phyloP scores from a whole-genome alignment of 2,113 vertebrate species.

The Aspiorhynchus laticeps region DNA sequence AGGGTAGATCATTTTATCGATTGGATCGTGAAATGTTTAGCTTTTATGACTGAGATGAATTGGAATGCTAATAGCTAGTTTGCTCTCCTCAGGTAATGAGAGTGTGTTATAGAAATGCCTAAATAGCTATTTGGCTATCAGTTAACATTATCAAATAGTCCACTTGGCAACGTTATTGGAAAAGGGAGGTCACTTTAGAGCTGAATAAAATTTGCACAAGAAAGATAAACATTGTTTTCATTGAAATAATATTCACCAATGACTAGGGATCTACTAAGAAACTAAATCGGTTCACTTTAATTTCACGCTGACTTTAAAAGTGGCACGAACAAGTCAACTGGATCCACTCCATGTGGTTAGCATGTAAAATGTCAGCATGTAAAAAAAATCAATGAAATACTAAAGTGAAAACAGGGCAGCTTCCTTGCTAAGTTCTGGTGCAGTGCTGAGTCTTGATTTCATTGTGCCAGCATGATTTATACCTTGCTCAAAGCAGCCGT shows the following conservation, averaged over 20 bases:
- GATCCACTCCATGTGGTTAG: neutral
- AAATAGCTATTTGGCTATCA: neutral
- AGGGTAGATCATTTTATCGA: neutral
- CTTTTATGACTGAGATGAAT: neutral
- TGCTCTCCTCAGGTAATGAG: neutral
- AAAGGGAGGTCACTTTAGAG: neutral
- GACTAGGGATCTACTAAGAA: neutral
- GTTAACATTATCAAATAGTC: neutral
- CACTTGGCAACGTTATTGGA: neutral
- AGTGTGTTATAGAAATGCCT: neutral
- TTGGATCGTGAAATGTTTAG: neutral
- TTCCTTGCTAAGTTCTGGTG: conserved; percentile 12
- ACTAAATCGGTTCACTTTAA: too few relatives aligned
- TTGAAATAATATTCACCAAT: neutral
- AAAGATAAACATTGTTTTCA: neutral
- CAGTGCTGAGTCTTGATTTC: conserved; percentile 47
- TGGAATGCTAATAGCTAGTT: neutral
- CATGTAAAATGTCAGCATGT: neutral
- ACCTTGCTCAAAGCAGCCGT: neutral
- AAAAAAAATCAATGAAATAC: neutral
- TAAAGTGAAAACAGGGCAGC: conserved; percentile 23
- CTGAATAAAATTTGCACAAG: neutral
- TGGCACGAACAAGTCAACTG: neutral
- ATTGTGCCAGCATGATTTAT: conserved; percentile 57
- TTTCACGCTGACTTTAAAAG: neutral